These are phyloP conservation scores for Drosophila tsacasi DNA, from an alignment of 1,140 invertebrate species.

Conservation along the genomic window DNA sequence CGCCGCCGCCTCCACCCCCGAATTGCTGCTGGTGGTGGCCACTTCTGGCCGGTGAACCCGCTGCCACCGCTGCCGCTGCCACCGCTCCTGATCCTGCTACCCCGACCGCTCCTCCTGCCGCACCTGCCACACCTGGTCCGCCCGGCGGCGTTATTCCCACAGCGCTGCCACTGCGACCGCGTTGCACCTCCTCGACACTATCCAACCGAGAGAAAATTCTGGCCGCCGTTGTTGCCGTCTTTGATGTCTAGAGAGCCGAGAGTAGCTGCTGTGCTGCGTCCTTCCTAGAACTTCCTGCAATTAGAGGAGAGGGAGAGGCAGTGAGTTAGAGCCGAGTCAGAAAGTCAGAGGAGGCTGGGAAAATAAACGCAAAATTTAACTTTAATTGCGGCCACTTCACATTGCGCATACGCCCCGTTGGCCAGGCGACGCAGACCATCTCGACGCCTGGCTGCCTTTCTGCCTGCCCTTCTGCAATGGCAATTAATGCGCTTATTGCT, in stretches of 20 bases:
- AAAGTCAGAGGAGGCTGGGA: slow-evolving; percentile 9
- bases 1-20: slow-evolving; percentile 41
- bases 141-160: slow-evolving; percentile 69
- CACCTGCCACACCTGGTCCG: slow-evolving; percentile 49
- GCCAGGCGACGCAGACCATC: slow-evolving; percentile 19
- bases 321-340: slow-evolving; percentile 3
- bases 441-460: slow-evolving; percentile 13
- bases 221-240: slow-evolving; percentile 84
- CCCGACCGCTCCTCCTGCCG: slow-evolving; percentile 14
- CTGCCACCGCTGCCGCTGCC: slow-evolving; percentile 65
- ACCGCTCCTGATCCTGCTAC: slow-evolving; percentile 30
- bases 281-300: slow-evolving; percentile 26
- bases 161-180: slow-evolving; percentile 82
- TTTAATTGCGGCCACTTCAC: slow-evolving; percentile 77
- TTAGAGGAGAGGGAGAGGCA: background rate
- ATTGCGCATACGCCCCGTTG: slow-evolving; percentile 62
- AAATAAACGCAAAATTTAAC: slow-evolving; percentile 37
- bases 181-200: slow-evolving; percentile 83
- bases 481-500: slow-evolving; percentile 79
- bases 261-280: slow-evolving; percentile 23
- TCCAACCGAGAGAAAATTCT: slow-evolving; percentile 84
- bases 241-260: slow-evolving; percentile 55
- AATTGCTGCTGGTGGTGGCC: slow-evolving; percentile 58
- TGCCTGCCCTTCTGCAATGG: slow-evolving; percentile 33
- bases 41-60: slow-evolving; percentile 75